phyloP scores from a whole-genome alignment of 2,888 invertebrate genomes.

The Hypsopygia costalis region DNA sequence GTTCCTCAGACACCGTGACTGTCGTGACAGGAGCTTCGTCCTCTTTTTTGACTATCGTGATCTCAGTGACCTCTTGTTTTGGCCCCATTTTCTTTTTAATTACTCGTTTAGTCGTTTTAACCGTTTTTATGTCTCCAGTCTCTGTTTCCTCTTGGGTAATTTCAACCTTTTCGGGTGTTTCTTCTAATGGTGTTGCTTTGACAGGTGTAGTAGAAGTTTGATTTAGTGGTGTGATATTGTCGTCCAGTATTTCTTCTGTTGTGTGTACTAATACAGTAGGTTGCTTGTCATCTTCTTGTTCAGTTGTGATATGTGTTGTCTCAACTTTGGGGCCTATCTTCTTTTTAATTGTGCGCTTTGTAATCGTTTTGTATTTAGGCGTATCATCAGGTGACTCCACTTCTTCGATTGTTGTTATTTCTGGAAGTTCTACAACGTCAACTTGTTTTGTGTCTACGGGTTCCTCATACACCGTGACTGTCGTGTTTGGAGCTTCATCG shows the following conservation, averaged over 20 bases:
- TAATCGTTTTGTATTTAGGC: constrained; percentile 18
- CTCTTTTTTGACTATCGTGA: constrained; percentile 53
- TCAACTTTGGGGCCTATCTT: constrained; percentile 28
- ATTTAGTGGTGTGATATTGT: background rate
- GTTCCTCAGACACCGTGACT: constrained; percentile 22
- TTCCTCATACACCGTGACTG: background rate
- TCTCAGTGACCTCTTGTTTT: constrained; percentile 50
- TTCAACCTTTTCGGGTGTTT: constrained; percentile 25
- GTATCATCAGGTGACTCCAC: constrained; percentile 20
- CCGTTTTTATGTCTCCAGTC: constrained; percentile 16
- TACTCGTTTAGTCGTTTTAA: constrained; percentile 21
- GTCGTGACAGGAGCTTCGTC: constrained; percentile 41
- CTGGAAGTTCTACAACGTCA: constrained; percentile 16
- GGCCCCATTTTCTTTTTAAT: constrained; percentile 51
- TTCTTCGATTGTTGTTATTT: constrained; percentile 20
- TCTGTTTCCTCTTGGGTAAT: constrained; percentile 20
- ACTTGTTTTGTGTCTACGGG: background rate
- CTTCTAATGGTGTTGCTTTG: constrained; percentile 13
- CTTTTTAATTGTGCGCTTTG: constrained; percentile 54
- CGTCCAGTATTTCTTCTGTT: constrained; percentile 24
- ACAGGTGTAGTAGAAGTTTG: background rate
- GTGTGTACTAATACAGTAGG: constrained; percentile 51
- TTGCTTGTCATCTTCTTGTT: constrained; percentile 61
- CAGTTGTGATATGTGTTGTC: constrained; percentile 41
- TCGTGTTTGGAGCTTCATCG: background rate